Evolutionary conservation across 2,113 vertebrate species (phyloP), one percentile per base, ranked within the genome.

Genomic region (Amia ocellicauda): DNA sequence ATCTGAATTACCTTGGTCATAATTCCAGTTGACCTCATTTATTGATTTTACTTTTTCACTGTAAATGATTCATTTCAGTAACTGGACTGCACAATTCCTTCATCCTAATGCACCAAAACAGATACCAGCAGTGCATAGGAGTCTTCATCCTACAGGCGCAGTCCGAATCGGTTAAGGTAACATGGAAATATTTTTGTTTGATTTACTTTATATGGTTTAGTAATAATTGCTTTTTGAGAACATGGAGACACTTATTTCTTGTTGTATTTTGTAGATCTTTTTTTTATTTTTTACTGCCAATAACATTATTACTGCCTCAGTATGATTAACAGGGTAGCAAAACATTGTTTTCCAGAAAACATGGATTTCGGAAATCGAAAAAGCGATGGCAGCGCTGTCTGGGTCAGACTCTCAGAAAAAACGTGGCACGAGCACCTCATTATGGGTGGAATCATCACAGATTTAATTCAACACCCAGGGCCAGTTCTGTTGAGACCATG

Each of bases 61-160:
- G 4, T 47, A 16, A 19, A 7, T 2, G 1, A 42, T 8, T 31
- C 4, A 20, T 49, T 42, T 31, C 76, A 98, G 95, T 85, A 2
- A 91, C 88, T n/a, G 90, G 91, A 3, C 74, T 93, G 52, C 84
- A 70, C 75, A 89, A 93, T 63, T 85, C 93, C 60, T 97, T 97
- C 76, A 83, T 98, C 64, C 73, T 94, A 74, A 94, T 93, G 83
- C 92, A 95, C 67, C 89, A 93, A 84, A 96, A 93, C 75, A 88
- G 92, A 13, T 96, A 94, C 61, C 84, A 63, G 66, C 94, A 96
- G 68, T 92, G 90, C 67, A 87, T 90, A 53, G 93, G 90, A 10
- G 86, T 87, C 2, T 96, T 94, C 79, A 80, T 94, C 74, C 78
- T 95, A 58, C 92, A 97, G 80, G 92, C 94, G 65, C 87, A 80